phyloP scores from a whole-genome alignment of 2,888 invertebrate genomes.

The Peribatodes rhomboidaria region DNA sequence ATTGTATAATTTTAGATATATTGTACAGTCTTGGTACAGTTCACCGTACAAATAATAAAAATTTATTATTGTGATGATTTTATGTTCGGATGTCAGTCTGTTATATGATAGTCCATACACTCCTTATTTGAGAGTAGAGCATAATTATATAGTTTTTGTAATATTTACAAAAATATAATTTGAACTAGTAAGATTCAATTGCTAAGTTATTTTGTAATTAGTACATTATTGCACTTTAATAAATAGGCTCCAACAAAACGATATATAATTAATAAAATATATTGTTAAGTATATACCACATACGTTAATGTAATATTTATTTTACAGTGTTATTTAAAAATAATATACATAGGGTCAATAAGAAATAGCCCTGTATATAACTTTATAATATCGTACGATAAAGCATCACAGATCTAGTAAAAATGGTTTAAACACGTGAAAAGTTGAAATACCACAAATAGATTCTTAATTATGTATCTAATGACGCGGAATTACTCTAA shows the following conservation, averaged over 20 bases:
- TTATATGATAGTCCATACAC: slow-evolving; percentile 8
- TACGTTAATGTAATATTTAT: slow-evolving; percentile 14
- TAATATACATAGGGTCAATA: no score
- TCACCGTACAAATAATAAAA: not conserved
- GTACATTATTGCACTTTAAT: slow-evolving; percentile 37
- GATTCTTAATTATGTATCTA: slow-evolving; percentile 12
- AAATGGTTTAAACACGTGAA: slow-evolving; percentile 26
- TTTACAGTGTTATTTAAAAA: not conserved
- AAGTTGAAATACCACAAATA: slow-evolving; percentile 3
- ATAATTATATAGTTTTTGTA: not conserved
- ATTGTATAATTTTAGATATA: not conserved
- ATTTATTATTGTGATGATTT: slow-evolving; percentile 13
- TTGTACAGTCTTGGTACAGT: slow-evolving; percentile 4
- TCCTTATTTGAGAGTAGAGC: not conserved
- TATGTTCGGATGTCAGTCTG: slow-evolving; percentile 29
- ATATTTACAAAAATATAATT: slow-evolving; percentile 14
- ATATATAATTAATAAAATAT: slow-evolving; percentile 11
- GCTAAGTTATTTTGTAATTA: slow-evolving; percentile 4
- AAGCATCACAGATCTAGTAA: slow-evolving; percentile 56
- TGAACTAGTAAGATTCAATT: not conserved
- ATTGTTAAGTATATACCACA: slow-evolving; percentile 10
- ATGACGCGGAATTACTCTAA: slow-evolving; percentile 22
- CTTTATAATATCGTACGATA: slow-evolving; percentile 35
- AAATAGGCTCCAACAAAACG: slow-evolving; percentile 22
- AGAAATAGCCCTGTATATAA: slow-evolving; percentile 6